Evolutionary conservation across 64 coral and sea anemone species (phyloP).

Genomic region (Actinia tenebrosa): DNA sequence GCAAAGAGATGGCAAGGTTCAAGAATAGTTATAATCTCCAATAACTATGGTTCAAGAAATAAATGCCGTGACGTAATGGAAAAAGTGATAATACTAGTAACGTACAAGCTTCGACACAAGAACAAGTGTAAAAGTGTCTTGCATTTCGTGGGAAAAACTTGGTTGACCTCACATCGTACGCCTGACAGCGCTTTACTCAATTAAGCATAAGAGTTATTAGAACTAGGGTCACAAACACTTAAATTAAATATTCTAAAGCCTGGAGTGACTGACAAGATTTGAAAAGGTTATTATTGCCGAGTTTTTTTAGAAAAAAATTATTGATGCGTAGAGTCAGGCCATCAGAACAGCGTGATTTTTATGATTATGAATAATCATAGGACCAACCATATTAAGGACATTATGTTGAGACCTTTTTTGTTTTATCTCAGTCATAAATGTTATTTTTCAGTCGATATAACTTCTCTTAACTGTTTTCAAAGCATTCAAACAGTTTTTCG

Average conservation of each 20-base stretch:
- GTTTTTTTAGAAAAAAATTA: neutral
- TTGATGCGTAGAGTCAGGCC: neutral
- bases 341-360: neutral
- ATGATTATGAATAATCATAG: neutral
- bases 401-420: neutral
- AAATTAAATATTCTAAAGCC: neutral
- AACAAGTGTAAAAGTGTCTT: slow-evolving; percentile 1
- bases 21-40: no score
- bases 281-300: neutral
- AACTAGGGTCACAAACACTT: neutral
- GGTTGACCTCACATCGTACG: neutral
- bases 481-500: neutral
- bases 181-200: neutral
- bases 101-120: neutral
- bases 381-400: neutral
- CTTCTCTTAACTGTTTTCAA: neutral
- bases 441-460: neutral
- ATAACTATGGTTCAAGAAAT: neutral
- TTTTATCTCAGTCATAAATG: neutral
- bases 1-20: neutral
- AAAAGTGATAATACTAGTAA: slow-evolving; percentile 1
- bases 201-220: neutral
- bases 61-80: neutral
- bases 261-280: neutral
- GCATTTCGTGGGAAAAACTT: neutral